Conservation (phyloP, 2,888 invertebrate species). For the Orchesella flavescens region DNA sequence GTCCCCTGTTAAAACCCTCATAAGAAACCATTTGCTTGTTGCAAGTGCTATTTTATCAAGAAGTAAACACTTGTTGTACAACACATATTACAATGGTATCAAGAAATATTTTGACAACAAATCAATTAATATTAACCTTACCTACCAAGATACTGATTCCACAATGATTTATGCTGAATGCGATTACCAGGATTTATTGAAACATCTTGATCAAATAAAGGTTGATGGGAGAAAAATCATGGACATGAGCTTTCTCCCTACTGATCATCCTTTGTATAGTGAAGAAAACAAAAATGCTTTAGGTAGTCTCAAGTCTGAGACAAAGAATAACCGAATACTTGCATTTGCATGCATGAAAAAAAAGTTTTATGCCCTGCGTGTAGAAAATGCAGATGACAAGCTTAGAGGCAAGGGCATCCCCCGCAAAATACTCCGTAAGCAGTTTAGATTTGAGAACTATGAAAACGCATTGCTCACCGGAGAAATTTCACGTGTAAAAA, state of each 20-base stretch:
- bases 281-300: neutral
- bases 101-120: neutral
- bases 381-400: neutral
- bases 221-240: neutral
- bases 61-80: conserved; percentile 2
- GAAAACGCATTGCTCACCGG: neutral
- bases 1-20: neutral
- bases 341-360: neutral
- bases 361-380: neutral
- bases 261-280: neutral
- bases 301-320: conserved; percentile 13
- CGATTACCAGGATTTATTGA: neutral
- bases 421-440: neutral
- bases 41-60: neutral
- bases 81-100: neutral
- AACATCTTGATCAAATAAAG: neutral
- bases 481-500: neutral
- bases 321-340: conserved; percentile 3
- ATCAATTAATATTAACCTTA: neutral
- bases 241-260: neutral
- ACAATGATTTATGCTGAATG: neutral
- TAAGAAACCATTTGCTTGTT: conserved; percentile 21
- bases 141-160: conserved; percentile 4
- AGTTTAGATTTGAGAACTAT: neutral
- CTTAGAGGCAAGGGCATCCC: conserved; percentile 4